Conservation (phyloP, 1,140 invertebrate species). For the Physella acuta region DNA sequence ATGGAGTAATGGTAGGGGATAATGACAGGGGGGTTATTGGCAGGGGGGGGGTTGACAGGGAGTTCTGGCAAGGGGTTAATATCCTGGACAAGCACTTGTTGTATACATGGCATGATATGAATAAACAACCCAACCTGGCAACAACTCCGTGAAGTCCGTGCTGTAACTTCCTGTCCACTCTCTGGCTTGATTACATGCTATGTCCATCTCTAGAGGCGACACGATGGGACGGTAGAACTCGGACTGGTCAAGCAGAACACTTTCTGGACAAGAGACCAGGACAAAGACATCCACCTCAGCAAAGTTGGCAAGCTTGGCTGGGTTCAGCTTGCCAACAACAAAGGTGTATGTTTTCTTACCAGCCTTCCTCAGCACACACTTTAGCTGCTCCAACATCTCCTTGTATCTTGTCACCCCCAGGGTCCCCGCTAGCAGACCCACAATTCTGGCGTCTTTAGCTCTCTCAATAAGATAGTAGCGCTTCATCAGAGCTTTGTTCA, state of each 20-base stretch:
- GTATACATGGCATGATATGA: no score
- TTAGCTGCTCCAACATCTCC: slow-evolving; percentile 75
- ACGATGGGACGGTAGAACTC: slow-evolving; percentile 88
- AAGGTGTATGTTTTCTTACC: slow-evolving; percentile 88
- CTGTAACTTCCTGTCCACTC: slow-evolving; percentile 68
- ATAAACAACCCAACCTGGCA: slow-evolving; percentile 70
- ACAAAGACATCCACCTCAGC: slow-evolving; percentile 90
- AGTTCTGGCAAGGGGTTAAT: no score
- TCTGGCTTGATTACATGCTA: slow-evolving; percentile 74
- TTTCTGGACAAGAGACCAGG: slow-evolving; percentile 86
- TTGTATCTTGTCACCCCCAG: slow-evolving; percentile 80
- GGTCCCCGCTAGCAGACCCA: slow-evolving; percentile 88
- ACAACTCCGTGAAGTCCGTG: slow-evolving; percentile 75
- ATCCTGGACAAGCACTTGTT: no score
- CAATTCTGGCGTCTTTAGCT: slow-evolving; percentile 80
- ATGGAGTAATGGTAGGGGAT: no score
- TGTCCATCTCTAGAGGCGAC: slow-evolving; percentile 89
- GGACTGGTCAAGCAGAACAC: slow-evolving; percentile 75
- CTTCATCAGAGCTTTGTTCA: slow-evolving; percentile 68
- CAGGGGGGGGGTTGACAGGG: no score
- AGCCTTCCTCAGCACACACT: slow-evolving; percentile 70
- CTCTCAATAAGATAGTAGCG: slow-evolving; percentile 83
- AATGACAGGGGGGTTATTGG: no score
- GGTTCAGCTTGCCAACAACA: slow-evolving; percentile 88
- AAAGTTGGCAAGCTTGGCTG: slow-evolving; percentile 90